Base-by-base conservation (phyloP, 1,140 invertebrate species). In the Cotesia glomerata region DNA sequence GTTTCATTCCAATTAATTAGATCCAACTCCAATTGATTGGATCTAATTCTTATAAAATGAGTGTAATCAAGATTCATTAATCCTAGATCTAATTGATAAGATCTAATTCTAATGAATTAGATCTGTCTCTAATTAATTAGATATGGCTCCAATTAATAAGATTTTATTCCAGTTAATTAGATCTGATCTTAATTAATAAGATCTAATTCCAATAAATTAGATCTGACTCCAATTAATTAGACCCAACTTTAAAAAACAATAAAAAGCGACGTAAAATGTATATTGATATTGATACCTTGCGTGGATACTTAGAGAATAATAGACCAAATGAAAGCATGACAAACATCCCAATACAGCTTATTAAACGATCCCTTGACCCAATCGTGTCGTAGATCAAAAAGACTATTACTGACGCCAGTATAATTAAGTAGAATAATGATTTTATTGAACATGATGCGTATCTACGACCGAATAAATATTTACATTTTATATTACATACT, bases 351-450 rank as follows among this genome's bases (percentile, higher is more conserved):
- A 89, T 66, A 3, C 92, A 77, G 2, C 94, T 93, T 52, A 91
- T 88, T 5, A 95, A 85, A 75, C 95, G 88, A 32, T 89, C 81
- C 0, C 89, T 87, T 0, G 91, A 86, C 0, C 90, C 84, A 3
- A 74, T 76, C 0, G 93, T 92, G 80, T 96, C 94, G 7, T 91
- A 81, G 56, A 90, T 85, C 9, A 94, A 78, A 78, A 91, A 93
- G 3, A 91, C 75, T 0, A 89, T 76, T 8, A 92, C 82, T 0
- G 79, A 85, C 0, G 75, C 78, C 16, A 92, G 35, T 2, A 92
- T 62, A 0, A 78, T 66, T 4, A 80, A 9, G 52, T 83, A 83
- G 61, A 85, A 49, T 26, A 76, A 54, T 0, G 72, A 72, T 36
- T 73, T 49, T 5, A 58, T 7, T 0, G 74, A 13, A 2, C 11